Base-by-base conservation (phyloP, 2,113 vertebrate genomes). In the Colaptes auratus region DNA sequence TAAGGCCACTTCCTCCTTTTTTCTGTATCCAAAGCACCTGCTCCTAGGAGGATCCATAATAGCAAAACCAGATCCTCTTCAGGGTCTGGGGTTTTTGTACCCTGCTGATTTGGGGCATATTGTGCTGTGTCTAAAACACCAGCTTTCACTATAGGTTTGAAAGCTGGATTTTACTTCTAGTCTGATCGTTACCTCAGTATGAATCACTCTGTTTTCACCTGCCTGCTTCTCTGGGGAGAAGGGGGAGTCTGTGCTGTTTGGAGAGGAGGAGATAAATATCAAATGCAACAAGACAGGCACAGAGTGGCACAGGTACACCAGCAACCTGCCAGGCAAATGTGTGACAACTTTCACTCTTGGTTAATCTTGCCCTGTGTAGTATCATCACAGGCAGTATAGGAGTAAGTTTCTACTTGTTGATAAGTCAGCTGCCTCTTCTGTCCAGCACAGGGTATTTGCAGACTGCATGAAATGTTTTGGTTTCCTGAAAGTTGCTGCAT, bases 41-140 rank as follows among this genome's bases (percentile, higher is more conserved):
- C 7, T 75, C 20, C 12, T 12, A 2, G 33, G 36, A 82, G 31
- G 36, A 82, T 28, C 28, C 53, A 42, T 27, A 21, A 31, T 0
- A 75, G 58, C 19, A 55, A 83, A 88, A 33, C 0, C 24, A 89
- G 58, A n/a, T 5, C 7, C 4, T 5, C 6, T 50, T 50, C 48
- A 50, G 48, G 10, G 50, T 24, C 50, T 52, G 23, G 23, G 23
- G 24, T 25, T 52, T 52, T 52, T 25, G 50, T 52, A 52, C 42
- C 70, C 70, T 11, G 0, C 0, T 73, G 21, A 15, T 67, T 36
- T 56, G 33, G 5, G 5, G 7, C 25, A 6, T 42, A 4, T 3
- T 2, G 15, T 28, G 58, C 21, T 77, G 12, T 39, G 23, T 65
- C 25, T 15, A 31, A 27, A 56, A 19, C 23, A 50, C 58, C 30